Conservation (phyloP, 2,113 vertebrate species). For the Hyperopisus bebe region DNA sequence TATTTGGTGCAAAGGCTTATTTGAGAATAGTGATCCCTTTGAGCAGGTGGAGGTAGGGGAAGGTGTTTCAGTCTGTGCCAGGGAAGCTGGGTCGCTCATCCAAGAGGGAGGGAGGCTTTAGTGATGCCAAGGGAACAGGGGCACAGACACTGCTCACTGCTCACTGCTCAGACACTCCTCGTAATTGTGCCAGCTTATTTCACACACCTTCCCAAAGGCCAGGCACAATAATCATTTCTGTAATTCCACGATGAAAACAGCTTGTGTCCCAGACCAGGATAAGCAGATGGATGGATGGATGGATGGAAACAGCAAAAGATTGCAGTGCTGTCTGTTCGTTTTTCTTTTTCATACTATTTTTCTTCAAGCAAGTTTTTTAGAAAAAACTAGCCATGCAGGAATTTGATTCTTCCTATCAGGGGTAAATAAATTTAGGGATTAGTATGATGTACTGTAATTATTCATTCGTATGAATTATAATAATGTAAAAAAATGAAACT, state of each 20-base stretch:
- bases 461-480: neutral
- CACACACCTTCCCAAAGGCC: slow-evolving; percentile 13
- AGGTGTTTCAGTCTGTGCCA: neutral
- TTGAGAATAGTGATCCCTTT: slow-evolving; percentile 52
- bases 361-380: neutral
- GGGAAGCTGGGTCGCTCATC: slow-evolving; percentile 2
- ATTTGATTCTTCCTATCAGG: neutral
- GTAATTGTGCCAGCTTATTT: slow-evolving; percentile 7
- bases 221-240: neutral
- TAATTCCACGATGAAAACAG: neutral
- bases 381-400: too few species aligned
- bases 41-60: slow-evolving; percentile 30
- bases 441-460: neutral
- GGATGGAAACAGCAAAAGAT: neutral
- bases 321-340: neutral
- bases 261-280: neutral
- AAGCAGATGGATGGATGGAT: neutral
- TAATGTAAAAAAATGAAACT: neutral
- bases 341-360: neutral
- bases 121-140: neutral
- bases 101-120: slow-evolving; percentile 15
- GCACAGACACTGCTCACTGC: neutral
- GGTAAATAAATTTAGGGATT: neutral
- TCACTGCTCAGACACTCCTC: neutral
- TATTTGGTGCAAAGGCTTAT: slow-evolving; percentile 61